Percentiles rank a stretch among this genome's conserved stretches.
Conservation (phyloP, 2,797 vertebrate genomes). For the Bradypodion pumilum region DNA sequence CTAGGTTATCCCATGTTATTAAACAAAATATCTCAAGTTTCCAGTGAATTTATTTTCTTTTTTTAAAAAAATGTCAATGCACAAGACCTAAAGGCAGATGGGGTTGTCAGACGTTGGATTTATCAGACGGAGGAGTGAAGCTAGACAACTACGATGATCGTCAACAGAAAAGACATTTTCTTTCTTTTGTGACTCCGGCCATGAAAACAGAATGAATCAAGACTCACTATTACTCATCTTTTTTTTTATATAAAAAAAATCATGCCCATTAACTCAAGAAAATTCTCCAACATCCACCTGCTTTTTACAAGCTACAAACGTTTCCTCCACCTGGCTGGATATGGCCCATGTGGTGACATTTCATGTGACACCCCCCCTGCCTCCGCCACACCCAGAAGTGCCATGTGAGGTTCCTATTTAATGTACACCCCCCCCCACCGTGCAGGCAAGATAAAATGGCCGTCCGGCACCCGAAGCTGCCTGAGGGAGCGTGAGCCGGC, state of each 20-base stretch:
- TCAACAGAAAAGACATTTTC: neutral
- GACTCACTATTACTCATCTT: neutral
- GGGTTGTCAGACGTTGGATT: neutral
- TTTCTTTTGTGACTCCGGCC: neutral
- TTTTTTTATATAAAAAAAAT: no score
- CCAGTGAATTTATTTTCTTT: neutral
- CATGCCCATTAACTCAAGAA: neutral
- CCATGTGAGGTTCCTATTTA: no score
- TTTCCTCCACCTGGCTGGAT: no score
- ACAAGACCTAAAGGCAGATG: neutral
- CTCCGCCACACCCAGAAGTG: no score
- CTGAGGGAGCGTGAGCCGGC: no score
- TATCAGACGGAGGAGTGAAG: neutral
- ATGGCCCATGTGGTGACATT: no score
- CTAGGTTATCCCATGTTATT: neutral
- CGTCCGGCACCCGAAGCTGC: no score
- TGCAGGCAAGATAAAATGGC: no score
- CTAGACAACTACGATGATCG: neutral
- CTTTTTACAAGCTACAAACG: neutral
- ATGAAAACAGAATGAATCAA: neutral
- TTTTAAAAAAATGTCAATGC: neutral
- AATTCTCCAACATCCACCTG: neutral
- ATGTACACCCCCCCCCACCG: no score
- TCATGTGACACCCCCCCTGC: no score
- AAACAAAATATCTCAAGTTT: neutral